These are phyloP conservation scores for Cylloceria caligata DNA, from an alignment of 2,888 invertebrate species.

Conservation along the genomic window DNA sequence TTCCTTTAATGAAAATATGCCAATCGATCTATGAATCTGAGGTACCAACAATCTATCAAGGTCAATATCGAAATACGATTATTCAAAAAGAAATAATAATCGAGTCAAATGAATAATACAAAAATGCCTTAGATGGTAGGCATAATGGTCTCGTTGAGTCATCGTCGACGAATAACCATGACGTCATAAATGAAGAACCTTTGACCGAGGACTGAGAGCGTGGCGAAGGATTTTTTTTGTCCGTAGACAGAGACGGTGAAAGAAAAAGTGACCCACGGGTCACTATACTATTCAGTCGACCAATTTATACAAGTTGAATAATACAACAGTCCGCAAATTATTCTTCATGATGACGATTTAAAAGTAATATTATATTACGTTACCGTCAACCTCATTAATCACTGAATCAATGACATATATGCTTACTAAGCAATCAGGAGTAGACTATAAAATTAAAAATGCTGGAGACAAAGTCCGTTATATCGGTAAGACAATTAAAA, in stretches of 20 bases:
- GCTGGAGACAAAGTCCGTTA: no score
- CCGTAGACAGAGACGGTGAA: background rate
- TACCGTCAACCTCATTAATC: background rate
- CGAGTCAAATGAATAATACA: no score
- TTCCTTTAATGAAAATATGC: slow-evolving; percentile 26
- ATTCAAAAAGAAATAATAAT: no score
- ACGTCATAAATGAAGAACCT: background rate
- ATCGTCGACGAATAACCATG: background rate
- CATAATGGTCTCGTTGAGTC: no score
- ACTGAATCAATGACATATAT: no score
- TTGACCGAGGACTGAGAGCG: slow-evolving; percentile 11
- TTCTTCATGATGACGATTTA: background rate
- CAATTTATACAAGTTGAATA: no score
- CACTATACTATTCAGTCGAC: no score
- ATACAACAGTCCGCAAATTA: background rate
- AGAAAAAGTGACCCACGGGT: slow-evolving; percentile 11
- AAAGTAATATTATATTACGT: background rate
- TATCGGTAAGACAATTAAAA: no score
- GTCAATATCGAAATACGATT: no score
- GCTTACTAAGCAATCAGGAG: no score
- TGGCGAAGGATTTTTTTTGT: slow-evolving; percentile 6
- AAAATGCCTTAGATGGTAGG: no score
- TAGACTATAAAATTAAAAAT: no score
- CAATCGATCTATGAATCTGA: background rate
- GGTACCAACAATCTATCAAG: background rate